Evolutionary conservation across 1,140 invertebrate species (phyloP), one percentile per base, ranked within the genome.

Genomic region (Formica exsecta): DNA sequence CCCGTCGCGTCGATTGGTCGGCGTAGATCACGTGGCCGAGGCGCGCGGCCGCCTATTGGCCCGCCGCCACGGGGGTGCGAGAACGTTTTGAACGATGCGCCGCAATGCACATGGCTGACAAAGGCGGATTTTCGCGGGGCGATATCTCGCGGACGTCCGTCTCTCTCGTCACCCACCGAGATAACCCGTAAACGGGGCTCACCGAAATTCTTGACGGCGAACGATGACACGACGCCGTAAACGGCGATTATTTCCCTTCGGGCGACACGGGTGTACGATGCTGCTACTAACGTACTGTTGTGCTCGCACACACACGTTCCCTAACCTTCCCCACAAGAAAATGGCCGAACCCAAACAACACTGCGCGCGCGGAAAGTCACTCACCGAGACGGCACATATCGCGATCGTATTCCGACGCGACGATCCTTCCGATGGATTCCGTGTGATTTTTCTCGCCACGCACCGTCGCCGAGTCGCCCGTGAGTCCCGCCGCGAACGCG

Each of bases 261-360:
- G 32, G 3, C 32, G 32, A 32, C 32, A 32, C 32, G 32, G 2
- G 1, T 32, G 3, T 32, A 32, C 1, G 32, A 32, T 32, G 32
- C 2, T 32, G 32, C 32, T 32, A 4, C 32, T 4, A 3, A 32
- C 19, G 3, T n/a, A 25, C 11, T 25, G 16, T 2, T 0, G 6
- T 2, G 0, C 16, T 3, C 54, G 41, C 41, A 3, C 36, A 7
- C 32, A 83, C 68, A 54, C n/a, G 32, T 66, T 77, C 79, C 85
- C 88, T 88, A 85, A 90, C 91, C 92, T 89, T 89, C 92, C 93
- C 91, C 86, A 85, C 83, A 84, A 38, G 88, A 91, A 91, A 93
- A 93, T 93, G 93, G 93, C 92, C 92, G 93, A 92, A 80, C 86
- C 92, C 92, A 92, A 77, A 32, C 22, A 44, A 44, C 68, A 83